Evolutionary conservation across 2,888 invertebrate species (phyloP).

Genomic region (Heteromyza rotundicornis): DNA sequence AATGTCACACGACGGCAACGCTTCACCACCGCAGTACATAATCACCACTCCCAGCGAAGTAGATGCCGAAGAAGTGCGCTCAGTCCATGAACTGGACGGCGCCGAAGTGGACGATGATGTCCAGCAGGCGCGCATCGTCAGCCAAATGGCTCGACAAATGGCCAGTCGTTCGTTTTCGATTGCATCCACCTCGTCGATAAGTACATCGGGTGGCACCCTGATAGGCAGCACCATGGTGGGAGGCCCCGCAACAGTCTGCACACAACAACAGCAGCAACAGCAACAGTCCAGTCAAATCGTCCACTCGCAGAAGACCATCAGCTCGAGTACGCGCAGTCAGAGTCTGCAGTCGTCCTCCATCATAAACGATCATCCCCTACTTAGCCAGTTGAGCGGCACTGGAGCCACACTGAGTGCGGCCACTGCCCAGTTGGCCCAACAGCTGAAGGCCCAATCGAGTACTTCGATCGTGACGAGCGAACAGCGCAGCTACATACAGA

Average conservation of each 20-base stretch:
- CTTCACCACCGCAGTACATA: slow-evolving; percentile 58
- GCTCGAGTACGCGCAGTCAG: slow-evolving; percentile 55
- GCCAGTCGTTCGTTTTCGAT: slow-evolving; percentile 47
- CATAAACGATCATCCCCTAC: slow-evolving; percentile 45
- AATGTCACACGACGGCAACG: slow-evolving; percentile 24
- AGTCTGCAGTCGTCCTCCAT: slow-evolving; percentile 54
- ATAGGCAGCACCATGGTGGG: slow-evolving; percentile 16
- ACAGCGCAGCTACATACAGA: slow-evolving; percentile 52
- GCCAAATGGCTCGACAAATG: slow-evolving; percentile 45
- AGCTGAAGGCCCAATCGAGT: slow-evolving; percentile 60
- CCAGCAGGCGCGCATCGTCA: slow-evolving; percentile 37
- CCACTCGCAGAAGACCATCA: slow-evolving; percentile 47
- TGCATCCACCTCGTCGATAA: slow-evolving; percentile 31
- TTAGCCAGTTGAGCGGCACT: slow-evolving; percentile 27
- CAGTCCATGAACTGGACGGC: slow-evolving; percentile 36
- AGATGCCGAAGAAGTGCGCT: slow-evolving; percentile 55
- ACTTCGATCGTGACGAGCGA: slow-evolving; percentile 57
- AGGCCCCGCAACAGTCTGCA: slow-evolving; percentile 26
- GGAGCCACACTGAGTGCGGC: slow-evolving; percentile 34
- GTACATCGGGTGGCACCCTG: slow-evolving; percentile 14
- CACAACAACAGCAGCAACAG: slow-evolving; percentile 29
- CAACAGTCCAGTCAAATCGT: slow-evolving; percentile 29
- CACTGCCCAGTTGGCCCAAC: slow-evolving; percentile 62
- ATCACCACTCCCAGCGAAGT: slow-evolving; percentile 61
- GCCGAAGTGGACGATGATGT: slow-evolving; percentile 19